A percentile compares a stretch with the other conserved stretches of the same genome.
Conservation (phyloP, 2,797 vertebrate genomes). For the Helostoma temminkii region DNA sequence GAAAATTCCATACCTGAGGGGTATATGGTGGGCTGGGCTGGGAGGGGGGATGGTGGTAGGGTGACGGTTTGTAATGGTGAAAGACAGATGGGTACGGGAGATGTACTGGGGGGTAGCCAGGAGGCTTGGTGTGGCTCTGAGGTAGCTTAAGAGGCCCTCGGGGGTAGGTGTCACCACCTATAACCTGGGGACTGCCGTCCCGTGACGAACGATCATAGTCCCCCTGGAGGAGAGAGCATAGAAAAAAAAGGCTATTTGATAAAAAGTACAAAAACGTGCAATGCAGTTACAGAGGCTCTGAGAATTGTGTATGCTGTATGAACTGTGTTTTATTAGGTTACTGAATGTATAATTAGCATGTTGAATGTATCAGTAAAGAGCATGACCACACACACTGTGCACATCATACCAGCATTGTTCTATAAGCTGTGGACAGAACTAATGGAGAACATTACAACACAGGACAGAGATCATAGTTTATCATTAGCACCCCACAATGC, state of each 20-base stretch:
- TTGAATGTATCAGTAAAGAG: background rate
- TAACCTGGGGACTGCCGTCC: constrained; percentile 90
- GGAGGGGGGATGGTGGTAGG: constrained; percentile 89
- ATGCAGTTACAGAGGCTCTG: background rate
- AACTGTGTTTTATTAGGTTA: background rate
- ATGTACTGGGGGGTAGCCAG: constrained; percentile 87
- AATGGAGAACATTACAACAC: constrained; percentile 49
- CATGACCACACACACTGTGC: background rate
- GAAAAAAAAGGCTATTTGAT: background rate
- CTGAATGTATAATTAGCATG: background rate
- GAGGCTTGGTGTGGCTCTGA: constrained; percentile 92
- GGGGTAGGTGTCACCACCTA: constrained; percentile 91
- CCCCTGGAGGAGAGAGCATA: constrained; percentile 81
- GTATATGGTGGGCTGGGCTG: constrained; percentile 94
- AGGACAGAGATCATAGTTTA: constrained; percentile 51
- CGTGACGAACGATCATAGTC: constrained; percentile 92
- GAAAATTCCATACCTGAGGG: constrained; percentile 77
- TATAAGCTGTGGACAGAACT: constrained; percentile 25
- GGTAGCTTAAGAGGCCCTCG: constrained; percentile 94
- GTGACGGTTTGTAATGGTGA: constrained; percentile 92
- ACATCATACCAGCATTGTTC: constrained; percentile 16
- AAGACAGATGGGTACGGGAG: constrained; percentile 92
- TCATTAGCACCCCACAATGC: constrained; percentile 46
- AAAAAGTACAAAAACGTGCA: background rate
- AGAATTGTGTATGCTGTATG: background rate